Conservation (phyloP, 2,797 vertebrate species). For the Neomorphus geoffroyi region DNA sequence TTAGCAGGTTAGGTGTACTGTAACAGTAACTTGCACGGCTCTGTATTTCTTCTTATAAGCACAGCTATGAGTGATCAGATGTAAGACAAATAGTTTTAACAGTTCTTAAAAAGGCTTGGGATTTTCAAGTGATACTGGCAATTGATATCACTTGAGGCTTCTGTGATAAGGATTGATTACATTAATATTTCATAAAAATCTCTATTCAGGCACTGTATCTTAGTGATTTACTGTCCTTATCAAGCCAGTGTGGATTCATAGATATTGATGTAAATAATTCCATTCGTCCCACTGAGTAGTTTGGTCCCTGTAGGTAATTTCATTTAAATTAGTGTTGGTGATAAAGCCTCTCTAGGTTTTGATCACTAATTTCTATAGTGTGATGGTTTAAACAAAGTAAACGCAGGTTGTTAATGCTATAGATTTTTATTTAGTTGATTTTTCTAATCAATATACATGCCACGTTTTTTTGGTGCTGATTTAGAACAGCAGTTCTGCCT, state of each 20-base stretch:
- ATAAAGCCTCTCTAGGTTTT: not conserved
- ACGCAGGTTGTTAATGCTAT: not conserved
- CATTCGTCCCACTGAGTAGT: not conserved
- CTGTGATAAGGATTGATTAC: not conserved
- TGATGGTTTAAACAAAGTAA: not conserved
- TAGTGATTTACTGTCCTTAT: not conserved
- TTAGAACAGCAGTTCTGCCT: not conserved
- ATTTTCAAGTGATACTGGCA: not conserved
- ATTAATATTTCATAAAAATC: not conserved
- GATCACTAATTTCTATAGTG: not conserved
- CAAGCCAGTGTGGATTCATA: not conserved
- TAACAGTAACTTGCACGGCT: not conserved
- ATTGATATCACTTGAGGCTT: not conserved
- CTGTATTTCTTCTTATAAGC: not conserved
- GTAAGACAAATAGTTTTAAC: not conserved
- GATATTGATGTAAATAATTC: not conserved
- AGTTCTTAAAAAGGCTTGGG: not conserved
- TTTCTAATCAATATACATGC: not conserved
- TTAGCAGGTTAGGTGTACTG: not conserved
- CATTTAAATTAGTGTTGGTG: not conserved
- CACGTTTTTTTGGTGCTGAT: not conserved
- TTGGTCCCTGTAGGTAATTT: not conserved
- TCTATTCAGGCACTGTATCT: not conserved
- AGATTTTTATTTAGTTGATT: not conserved
- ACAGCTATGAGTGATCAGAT: not conserved